phyloP scores from a whole-genome alignment of 1,140 invertebrate genomes.

The Spodoptera frugiperda region DNA sequence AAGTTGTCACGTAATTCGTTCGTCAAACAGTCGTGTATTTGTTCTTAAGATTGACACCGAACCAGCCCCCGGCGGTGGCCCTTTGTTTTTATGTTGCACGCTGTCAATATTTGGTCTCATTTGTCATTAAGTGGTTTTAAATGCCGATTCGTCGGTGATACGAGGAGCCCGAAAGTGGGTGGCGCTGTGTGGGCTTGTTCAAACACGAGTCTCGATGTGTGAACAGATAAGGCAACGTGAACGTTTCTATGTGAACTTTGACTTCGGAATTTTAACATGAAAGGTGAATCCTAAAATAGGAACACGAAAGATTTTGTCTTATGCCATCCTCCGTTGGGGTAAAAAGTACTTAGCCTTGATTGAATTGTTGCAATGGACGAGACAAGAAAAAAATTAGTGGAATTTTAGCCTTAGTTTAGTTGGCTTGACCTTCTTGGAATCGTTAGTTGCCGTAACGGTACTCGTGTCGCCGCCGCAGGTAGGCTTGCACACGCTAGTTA shows the following conservation, averaged over 20 bases:
- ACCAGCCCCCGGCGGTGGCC: constrained; percentile 60
- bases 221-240: constrained; percentile 53
- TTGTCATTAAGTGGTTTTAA: constrained; percentile 77
- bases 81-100: constrained; percentile 75
- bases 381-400: constrained; percentile 77
- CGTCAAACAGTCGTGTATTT: constrained; percentile 78
- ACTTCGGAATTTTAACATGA: constrained; percentile 54
- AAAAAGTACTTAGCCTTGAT: constrained; percentile 62
- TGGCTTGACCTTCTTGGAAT: constrained; percentile 83
- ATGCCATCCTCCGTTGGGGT: constrained; percentile 53
- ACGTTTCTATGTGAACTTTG: constrained; percentile 54
- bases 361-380: constrained; percentile 56
- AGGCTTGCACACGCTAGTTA: constrained; percentile 53
- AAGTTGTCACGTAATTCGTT: constrained; percentile 81
- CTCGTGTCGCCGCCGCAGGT: constrained; percentile 70
- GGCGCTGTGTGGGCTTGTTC: constrained; percentile 61
- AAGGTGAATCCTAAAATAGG: constrained; percentile 1
- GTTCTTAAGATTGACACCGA: constrained; percentile 80
- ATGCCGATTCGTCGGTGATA: constrained; percentile 66
- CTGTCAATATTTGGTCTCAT: constrained; percentile 82
- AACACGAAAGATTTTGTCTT: constrained; percentile 11
- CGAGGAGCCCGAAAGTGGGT: constrained; percentile 64
- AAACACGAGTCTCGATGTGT: constrained; percentile 54
- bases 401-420: constrained; percentile 75
- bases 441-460: constrained; percentile 80